A percentile compares a stretch with the other conserved stretches of the same genome.
phyloP scores from a whole-genome alignment of 2,888 invertebrate genomes.

The Boloria euphrosyne region DNA sequence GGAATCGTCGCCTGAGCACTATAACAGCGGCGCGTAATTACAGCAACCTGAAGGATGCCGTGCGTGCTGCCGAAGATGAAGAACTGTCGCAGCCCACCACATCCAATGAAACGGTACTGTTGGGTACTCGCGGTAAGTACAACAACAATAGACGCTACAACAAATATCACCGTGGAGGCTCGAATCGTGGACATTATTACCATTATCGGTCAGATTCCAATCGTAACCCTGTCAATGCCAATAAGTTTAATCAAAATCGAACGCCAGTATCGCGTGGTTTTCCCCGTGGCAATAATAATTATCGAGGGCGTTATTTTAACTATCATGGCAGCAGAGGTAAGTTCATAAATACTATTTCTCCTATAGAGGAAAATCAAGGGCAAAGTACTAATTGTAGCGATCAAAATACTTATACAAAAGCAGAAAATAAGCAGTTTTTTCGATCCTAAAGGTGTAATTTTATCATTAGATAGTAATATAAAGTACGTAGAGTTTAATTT shows the following conservation, averaged over 20 bases:
- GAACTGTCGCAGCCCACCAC: slow-evolving; percentile 14
- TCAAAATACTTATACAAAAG: neutral
- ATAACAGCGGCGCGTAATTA: slow-evolving; percentile 33
- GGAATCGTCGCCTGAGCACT: slow-evolving; percentile 27
- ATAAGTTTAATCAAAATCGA: slow-evolving; percentile 12
- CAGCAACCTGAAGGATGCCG: slow-evolving; percentile 31
- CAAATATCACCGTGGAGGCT: neutral
- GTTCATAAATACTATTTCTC: slow-evolving; percentile 7
- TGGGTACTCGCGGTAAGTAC: slow-evolving; percentile 4
- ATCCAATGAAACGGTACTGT: neutral
- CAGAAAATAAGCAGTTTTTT: slow-evolving; percentile 7
- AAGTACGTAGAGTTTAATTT: slow-evolving; percentile 10
- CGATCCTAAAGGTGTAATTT: slow-evolving; percentile 15
- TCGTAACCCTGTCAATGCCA: neutral
- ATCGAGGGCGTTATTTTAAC: neutral
- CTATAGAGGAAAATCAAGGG: neutral
- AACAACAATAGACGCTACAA: too few species aligned
- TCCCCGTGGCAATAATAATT: slow-evolving; percentile 6
- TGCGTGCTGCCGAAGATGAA: slow-evolving; percentile 33
- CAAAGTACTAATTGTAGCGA: neutral
- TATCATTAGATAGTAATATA: slow-evolving; percentile 18
- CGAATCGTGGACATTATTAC: too few species aligned
- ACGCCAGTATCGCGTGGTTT: neutral
- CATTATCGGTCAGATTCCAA: neutral
- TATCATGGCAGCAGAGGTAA: neutral